A percentile compares a stretch with the other conserved stretches of the same genome.
phyloP scores from a whole-genome alignment of 2,113 vertebrate species.

The Thalassoma bifasciatum region DNA sequence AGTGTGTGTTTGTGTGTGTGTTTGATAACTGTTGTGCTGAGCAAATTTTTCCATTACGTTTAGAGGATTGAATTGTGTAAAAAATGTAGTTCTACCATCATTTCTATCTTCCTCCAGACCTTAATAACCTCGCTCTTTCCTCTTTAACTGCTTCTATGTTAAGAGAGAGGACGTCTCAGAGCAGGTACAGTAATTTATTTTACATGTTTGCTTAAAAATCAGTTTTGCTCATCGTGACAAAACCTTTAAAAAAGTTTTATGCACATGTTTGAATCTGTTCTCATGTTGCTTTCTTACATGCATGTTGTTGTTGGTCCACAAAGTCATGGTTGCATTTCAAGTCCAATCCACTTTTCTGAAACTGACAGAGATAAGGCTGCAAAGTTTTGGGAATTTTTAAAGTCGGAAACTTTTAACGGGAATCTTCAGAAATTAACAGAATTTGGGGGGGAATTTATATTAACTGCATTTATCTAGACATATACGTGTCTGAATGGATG shows the following conservation, averaged over 20 bases:
- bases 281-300: not conserved
- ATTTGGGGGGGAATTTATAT: too few species aligned
- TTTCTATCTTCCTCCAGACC: not conserved
- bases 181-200: constrained; percentile 70
- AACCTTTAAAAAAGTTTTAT: not conserved
- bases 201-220: not conserved
- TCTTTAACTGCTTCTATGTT: constrained; percentile 57
- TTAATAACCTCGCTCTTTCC: constrained; percentile 51
- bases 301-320: not conserved
- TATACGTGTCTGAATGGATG: too few species aligned
- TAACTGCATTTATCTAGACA: too few species aligned
- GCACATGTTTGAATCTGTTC: not conserved
- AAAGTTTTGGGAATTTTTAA: too few species aligned
- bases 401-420: too few species aligned
- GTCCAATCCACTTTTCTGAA: too few species aligned
- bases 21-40: constrained; percentile 22
- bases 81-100: too few species aligned
- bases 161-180: constrained; percentile 74
- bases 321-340: too few species aligned
- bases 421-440: too few species aligned
- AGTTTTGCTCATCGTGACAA: not conserved
- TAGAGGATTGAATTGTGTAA: not conserved
- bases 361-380: too few species aligned
- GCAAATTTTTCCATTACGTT: not conserved
- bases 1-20: constrained; percentile 11